phyloP scores from a whole-genome alignment of 2,113 vertebrate species.

The Trematocara macrostoma region DNA sequence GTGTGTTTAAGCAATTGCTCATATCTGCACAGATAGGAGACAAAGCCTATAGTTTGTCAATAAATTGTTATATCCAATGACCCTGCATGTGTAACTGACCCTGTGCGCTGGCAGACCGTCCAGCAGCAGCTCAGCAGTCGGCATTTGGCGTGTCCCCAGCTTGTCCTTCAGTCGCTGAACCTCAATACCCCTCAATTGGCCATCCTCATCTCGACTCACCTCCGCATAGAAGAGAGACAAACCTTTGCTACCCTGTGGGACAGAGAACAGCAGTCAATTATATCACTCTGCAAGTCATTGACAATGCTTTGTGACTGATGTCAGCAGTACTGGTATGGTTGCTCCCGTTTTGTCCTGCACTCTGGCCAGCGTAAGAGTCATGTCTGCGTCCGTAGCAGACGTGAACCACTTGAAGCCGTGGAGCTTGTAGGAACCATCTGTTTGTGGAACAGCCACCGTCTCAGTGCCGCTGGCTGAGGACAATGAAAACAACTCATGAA shows the following conservation, averaged over 20 bases:
- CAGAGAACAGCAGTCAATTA: not conserved
- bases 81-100: conserved; percentile 44
- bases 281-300: not conserved
- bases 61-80: not conserved
- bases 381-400: conserved; percentile 82
- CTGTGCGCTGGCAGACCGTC: conserved; percentile 73
- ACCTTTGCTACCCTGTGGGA: conserved; percentile 74
- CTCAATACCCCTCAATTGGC: conserved; percentile 74
- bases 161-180: conserved; percentile 87
- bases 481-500: not conserved
- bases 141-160: conserved; percentile 82
- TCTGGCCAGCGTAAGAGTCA: conserved; percentile 81
- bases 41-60: not conserved
- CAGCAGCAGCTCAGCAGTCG: conserved; percentile 83
- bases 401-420: conserved; percentile 88
- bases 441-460: conserved; percentile 76
- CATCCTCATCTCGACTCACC: conserved; percentile 66
- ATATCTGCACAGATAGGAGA: not conserved
- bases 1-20: not conserved
- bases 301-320: not conserved
- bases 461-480: conserved; percentile 75
- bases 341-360: conserved; percentile 64
- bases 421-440: conserved; percentile 75
- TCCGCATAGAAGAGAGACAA: conserved; percentile 83
- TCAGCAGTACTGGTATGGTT: conserved; percentile 53